These are phyloP conservation scores for Caenorhabditis doughertyi DNA, from an alignment of 2,888 invertebrate genomes.

Conservation along the genomic window DNA sequence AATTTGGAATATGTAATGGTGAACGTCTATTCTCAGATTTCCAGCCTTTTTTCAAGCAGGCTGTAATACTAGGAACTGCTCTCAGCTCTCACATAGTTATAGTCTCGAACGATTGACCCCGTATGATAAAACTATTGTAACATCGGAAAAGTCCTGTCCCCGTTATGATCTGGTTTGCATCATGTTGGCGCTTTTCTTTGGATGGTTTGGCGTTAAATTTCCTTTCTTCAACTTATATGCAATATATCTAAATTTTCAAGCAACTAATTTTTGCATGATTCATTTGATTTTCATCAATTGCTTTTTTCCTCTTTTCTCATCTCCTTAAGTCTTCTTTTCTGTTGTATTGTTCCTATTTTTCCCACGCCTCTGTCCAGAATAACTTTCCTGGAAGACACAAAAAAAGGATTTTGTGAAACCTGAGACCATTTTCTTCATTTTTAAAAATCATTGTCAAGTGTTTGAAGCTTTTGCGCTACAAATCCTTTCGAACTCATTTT, in stretches of 20 bases:
- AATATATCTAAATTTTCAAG: not conserved
- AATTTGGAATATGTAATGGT: too few relatives aligned
- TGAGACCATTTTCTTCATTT: not conserved
- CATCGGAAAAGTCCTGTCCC: too few relatives aligned
- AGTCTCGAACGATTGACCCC: too few relatives aligned
- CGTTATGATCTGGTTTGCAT: too few relatives aligned
- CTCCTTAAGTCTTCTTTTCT: not conserved
- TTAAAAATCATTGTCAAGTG: slow-evolving; percentile 8
- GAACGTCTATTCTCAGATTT: too few relatives aligned
- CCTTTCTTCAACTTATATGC: too few relatives aligned
- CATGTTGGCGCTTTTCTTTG: too few relatives aligned
- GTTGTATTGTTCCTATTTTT: slow-evolving; percentile 27
- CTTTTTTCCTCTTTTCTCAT: slow-evolving; percentile 1
- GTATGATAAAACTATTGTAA: too few relatives aligned
- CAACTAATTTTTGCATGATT: slow-evolving; percentile 16
- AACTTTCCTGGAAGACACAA: slow-evolving; percentile 27
- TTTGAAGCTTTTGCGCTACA: not conserved
- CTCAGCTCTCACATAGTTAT: too few relatives aligned
- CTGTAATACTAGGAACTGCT: too few relatives aligned
- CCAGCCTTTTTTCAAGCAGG: too few relatives aligned
- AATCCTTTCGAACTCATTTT: slow-evolving; percentile 24
- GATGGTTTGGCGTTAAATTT: too few relatives aligned
- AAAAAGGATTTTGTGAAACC: slow-evolving; percentile 24
- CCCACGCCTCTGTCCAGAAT: slow-evolving; percentile 33
- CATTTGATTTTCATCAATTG: slow-evolving; percentile 28